Conservation (phyloP, 2,888 invertebrate species). For the Aromia moschata region DNA sequence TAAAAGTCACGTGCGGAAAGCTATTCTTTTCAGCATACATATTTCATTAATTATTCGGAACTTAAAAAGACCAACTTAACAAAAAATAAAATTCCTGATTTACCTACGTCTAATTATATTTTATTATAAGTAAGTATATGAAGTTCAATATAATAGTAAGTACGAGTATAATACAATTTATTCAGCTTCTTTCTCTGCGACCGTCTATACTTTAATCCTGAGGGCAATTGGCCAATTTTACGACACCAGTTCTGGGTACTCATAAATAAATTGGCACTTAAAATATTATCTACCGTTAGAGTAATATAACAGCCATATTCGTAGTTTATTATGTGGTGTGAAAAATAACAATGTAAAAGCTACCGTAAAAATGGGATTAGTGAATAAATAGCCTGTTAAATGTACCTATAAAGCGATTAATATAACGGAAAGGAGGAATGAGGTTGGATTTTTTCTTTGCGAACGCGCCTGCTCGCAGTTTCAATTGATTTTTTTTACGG, state of each 20-base stretch:
- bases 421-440: not conserved
- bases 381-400: slow-evolving; percentile 8
- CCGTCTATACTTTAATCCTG: no score
- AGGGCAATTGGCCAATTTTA: no score
- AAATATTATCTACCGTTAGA: not conserved
- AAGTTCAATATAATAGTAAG: no score
- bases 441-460: not conserved
- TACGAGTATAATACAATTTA: no score
- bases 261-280: slow-evolving; percentile 11
- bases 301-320: not conserved
- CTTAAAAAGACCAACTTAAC: no score
- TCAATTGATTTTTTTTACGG: not conserved
- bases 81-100: no score
- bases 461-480: not conserved
- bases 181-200: no score
- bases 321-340: not conserved
- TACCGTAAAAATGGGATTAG: slow-evolving; percentile 12
- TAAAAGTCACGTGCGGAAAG: no score
- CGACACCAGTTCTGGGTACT: not conserved
- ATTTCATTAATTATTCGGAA: no score
- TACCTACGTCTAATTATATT: no score
- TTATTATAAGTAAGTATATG: no score
- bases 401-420: slow-evolving; percentile 2
- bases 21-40: no score
- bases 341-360: slow-evolving; percentile 13